Evolutionary conservation across 2,797 vertebrate species (phyloP).

Genomic region (Balearica regulorum): DNA sequence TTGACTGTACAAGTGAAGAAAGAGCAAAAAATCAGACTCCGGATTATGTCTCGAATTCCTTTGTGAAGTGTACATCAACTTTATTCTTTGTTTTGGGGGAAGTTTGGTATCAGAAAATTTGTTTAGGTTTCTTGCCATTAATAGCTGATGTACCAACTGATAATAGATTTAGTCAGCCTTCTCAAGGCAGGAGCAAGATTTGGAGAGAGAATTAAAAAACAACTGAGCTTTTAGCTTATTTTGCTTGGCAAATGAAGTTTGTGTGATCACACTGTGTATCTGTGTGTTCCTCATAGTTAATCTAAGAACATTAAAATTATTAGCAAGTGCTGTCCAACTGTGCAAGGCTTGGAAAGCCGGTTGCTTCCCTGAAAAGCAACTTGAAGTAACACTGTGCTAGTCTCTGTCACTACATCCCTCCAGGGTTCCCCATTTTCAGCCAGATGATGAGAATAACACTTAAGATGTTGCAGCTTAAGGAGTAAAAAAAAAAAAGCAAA

Average conservation of each 20-base stretch:
- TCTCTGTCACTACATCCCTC: not conserved
- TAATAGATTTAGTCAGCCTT: not conserved
- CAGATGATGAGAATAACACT: not conserved
- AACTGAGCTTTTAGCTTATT: not conserved
- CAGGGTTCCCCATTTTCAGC: not conserved
- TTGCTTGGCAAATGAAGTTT: not conserved
- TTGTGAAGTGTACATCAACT: not conserved
- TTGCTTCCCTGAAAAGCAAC: not conserved
- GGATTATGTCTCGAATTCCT: not conserved
- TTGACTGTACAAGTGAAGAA: not conserved
- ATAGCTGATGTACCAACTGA: not conserved
- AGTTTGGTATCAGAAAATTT: not conserved
- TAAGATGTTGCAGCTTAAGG: not conserved
- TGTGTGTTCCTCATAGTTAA: not conserved
- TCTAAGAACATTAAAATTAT: not conserved
- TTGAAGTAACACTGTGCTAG: not conserved
- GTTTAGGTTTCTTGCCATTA: not conserved
- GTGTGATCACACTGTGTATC: not conserved
- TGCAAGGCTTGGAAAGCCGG: not conserved
- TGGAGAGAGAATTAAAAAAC: not conserved
- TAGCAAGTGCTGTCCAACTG: not conserved
- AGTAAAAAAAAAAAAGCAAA: not conserved
- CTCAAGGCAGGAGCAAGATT: not conserved
- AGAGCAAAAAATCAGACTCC: not conserved
- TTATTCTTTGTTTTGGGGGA: not conserved